Evolutionary conservation across 1,140 invertebrate species (phyloP).

Genomic region (Manduca sexta): DNA sequence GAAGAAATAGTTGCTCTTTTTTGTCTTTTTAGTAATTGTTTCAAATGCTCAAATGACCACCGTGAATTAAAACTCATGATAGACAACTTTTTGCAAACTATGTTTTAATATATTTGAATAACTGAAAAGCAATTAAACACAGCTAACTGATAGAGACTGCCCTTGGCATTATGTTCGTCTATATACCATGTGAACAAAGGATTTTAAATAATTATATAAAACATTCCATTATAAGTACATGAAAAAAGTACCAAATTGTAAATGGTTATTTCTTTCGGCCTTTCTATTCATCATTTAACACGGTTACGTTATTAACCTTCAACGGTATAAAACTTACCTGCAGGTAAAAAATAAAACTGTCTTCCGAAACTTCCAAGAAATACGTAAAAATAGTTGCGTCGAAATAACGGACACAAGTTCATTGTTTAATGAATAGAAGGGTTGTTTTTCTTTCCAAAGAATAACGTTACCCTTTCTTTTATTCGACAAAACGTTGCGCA

Average conservation of each 20-base stretch:
- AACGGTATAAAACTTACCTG: background rate
- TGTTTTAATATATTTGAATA: no score
- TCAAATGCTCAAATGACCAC: background rate
- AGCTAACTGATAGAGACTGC: no score
- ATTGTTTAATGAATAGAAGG: slow-evolving; percentile 54
- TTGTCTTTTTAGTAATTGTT: background rate
- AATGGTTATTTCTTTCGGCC: no score
- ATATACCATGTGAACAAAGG: background rate
- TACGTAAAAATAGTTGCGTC: slow-evolving; percentile 43
- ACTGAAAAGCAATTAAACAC: no score
- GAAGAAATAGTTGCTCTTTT: background rate
- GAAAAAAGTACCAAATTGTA: no score
- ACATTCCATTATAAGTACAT: no score
- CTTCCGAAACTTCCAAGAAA: slow-evolving; percentile 39
- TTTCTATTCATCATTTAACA: background rate
- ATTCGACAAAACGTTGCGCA: slow-evolving; percentile 49
- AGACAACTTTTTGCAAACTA: no score
- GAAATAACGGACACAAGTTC: slow-evolving; percentile 60
- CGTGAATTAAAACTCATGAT: no score
- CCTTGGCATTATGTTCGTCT: no score
- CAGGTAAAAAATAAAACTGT: background rate
- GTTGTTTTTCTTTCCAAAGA: slow-evolving; percentile 61
- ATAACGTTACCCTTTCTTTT: slow-evolving; percentile 60
- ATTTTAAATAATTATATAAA: background rate
- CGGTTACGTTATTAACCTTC: background rate